Conservation (phyloP, 2,113 vertebrate genomes). For the Paraplagusia blochii region DNA sequence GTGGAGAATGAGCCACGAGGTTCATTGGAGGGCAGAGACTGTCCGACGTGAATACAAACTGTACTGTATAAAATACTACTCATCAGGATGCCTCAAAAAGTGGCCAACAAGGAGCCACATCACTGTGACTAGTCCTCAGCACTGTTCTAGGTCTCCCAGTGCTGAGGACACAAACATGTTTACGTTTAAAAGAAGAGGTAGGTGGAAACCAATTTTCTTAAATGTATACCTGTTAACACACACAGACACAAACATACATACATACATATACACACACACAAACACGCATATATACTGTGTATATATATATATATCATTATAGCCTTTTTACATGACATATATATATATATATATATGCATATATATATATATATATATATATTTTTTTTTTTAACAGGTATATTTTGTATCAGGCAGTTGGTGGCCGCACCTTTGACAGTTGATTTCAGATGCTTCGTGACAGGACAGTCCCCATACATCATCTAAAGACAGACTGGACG, state of each 20-base stretch:
- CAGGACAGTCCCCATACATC: slow-evolving; percentile 80
- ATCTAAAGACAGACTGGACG: slow-evolving; percentile 67
- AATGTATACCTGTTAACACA: too few species aligned
- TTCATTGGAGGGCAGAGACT: slow-evolving; percentile 14
- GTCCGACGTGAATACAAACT: neutral
- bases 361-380: too few species aligned
- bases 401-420: neutral
- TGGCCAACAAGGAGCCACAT: neutral
- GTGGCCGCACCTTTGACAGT: slow-evolving; percentile 76
- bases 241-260: too few species aligned
- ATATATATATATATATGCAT: too few species aligned
- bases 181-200: too few species aligned
- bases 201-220: too few species aligned
- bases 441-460: slow-evolving; percentile 77
- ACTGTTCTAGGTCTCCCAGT: neutral
- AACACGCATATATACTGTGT: too few species aligned
- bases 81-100: neutral
- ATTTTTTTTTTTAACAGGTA: too few species aligned
- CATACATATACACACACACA: too few species aligned
- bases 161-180: neutral
- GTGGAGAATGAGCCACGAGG: slow-evolving; percentile 26
- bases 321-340: too few species aligned
- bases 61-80: neutral
- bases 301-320: too few species aligned
- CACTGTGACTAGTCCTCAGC: too few species aligned